A percentile compares a stretch with the other conserved stretches of the same genome.
These are phyloP conservation scores for Zaprionus lachaisei DNA, from an alignment of 1,140 invertebrate species.

Conservation along the genomic window DNA sequence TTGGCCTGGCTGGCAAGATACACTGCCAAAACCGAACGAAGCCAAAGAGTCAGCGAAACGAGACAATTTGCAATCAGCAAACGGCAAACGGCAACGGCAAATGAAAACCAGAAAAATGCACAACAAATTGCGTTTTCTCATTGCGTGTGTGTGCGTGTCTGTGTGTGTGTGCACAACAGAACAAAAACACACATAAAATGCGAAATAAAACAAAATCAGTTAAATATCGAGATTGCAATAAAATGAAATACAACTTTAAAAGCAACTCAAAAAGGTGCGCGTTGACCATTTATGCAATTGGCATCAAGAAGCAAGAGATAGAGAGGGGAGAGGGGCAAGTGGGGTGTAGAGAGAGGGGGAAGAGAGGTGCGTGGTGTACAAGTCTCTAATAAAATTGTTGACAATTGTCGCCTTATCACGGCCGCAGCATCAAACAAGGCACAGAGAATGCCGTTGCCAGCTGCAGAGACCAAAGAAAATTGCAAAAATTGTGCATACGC, in stretches of 20 bases:
- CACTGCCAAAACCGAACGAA: conserved; percentile 43
- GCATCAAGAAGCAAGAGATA: conserved; percentile 46
- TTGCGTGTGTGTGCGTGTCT: conserved; percentile 47
- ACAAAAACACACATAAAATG: conserved; percentile 54
- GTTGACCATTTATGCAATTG: conserved; percentile 74
- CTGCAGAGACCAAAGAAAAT: conserved; percentile 35
- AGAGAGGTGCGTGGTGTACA: conserved; percentile 16
- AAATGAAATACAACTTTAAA: conserved; percentile 71
- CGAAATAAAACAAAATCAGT: conserved; percentile 35
- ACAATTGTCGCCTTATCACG: conserved; percentile 81
- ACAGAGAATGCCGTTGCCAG: conserved; percentile 56
- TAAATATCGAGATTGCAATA: conserved; percentile 57
- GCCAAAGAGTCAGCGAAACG: conserved; percentile 51
- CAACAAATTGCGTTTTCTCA: conserved; percentile 76
- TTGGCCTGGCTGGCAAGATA: conserved; percentile 32
- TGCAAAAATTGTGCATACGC: conserved; percentile 58
- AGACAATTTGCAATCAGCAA: conserved; percentile 78
- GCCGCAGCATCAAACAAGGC: conserved; percentile 67
- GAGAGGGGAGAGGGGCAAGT: conserved; percentile 4
- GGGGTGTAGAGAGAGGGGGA: background rate
- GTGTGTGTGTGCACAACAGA: conserved; percentile 49
- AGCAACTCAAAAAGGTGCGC: conserved; percentile 66
- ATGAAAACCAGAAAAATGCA: conserved; percentile 70
- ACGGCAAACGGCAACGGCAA: conserved; percentile 43
- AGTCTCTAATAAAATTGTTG: conserved; percentile 77